Evolutionary conservation across 92 coral and sea anemone species (phyloP).

Genomic region (Actinostola sp.): DNA sequence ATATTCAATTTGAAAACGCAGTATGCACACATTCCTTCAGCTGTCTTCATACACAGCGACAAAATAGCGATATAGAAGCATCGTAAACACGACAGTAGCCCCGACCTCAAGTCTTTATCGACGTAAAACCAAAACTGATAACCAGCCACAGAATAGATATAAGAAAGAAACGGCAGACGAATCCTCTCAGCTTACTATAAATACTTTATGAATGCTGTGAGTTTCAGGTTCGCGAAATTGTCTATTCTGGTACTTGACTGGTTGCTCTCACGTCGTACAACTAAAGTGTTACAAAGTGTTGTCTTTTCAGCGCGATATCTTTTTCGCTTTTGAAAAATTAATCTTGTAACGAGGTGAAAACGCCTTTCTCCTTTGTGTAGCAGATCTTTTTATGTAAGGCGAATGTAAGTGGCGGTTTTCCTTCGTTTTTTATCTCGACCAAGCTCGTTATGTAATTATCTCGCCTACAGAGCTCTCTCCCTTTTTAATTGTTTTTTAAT

Average conservation of each 20-base stretch:
- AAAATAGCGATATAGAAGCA: background rate
- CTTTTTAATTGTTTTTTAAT: conserved; percentile 32
- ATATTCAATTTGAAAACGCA: conserved; percentile 27
- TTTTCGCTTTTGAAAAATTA: conserved; percentile 21
- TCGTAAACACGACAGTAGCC: background rate
- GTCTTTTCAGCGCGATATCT: conserved; percentile 7
- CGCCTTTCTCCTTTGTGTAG: conserved; percentile 13
- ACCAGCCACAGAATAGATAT: conserved; percentile 10
- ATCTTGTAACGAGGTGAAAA: background rate
- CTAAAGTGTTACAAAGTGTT: background rate
- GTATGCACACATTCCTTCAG: conserved; percentile 6
- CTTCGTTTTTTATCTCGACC: background rate
- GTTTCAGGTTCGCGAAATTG: background rate
- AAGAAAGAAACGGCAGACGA: conserved; percentile 18
- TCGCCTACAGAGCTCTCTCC: conserved; percentile 19
- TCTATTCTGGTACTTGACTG: background rate
- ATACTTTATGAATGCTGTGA: conserved; percentile 22
- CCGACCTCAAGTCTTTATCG: background rate
- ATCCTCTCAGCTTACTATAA: conserved; percentile 12
- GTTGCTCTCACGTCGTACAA: background rate
- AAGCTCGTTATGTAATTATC: background rate
- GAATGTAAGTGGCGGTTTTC: background rate
- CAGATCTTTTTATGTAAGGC: background rate
- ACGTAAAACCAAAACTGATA: background rate
- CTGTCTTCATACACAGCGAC: background rate